Base-by-base conservation (phyloP, 2,797 vertebrate species). In the Platyrinchus mystaceus region DNA sequence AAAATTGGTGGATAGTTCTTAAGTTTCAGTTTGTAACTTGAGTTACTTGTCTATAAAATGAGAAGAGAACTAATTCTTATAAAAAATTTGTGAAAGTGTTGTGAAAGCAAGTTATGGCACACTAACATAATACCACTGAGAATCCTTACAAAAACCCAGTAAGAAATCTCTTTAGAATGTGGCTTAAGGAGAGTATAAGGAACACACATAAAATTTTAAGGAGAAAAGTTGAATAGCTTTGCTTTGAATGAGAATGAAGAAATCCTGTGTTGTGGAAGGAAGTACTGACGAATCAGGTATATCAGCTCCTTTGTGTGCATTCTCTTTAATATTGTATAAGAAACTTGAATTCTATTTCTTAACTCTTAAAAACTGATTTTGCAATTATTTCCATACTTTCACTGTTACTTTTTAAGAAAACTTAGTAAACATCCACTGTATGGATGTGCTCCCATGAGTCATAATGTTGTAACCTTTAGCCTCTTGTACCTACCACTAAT, bases 121-220 rank as follows among this genome's bases (percentile, higher is more conserved):
- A 0, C 14, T 46, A 37, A 7, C 9, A 4, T 67, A 44, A 21
- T 77, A n/a, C 13, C 21, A 10, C 36, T 0, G 0, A 41, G 36
- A 73, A 56, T 49, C 34, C 23, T 43, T 74, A 28, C 8, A 64
- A 64, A 69, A 66, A 26, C 9, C 10, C 9, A 55, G n/a, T 52
- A 52, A 74, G n/a, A 77, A 81, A 16, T 89, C 16, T 86, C 36
- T 73, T 84, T 11, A 8, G 59, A 52, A 9, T 11, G 30, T 64
- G 37, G 15, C 32, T 93, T 79, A 73, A 90, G 53, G 56, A 17
- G 49, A 19, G 3, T 41, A 3, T 63, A 71, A 58, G 10, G 46
- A 53, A n/a, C 6, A 36, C 8, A 24, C 1, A 6, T 43, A 47
- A 69, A 62, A 82, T 66, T 46, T 34, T 12, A 39, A 67, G 28